Percentiles rank a stretch among this genome's conserved stretches.
Evolutionary conservation across 2,797 vertebrate species (phyloP).

Genomic region (Molossus alvarezi): DNA sequence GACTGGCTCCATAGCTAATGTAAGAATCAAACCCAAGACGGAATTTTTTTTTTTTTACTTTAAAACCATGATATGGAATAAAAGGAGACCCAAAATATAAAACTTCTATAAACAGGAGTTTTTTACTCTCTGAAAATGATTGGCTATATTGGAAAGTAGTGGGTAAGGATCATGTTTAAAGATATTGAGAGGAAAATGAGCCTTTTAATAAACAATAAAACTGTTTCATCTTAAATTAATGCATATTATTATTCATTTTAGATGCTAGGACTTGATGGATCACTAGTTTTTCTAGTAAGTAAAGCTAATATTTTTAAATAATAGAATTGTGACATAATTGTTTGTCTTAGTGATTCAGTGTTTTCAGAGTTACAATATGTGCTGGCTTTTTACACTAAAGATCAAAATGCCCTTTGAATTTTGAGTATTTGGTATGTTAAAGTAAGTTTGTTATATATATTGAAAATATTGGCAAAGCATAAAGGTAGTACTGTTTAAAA

Average conservation of each 20-base stretch:
- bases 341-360: slow-evolving; percentile 18
- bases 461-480: slow-evolving; percentile 7
- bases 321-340: slow-evolving; percentile 10
- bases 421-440: slow-evolving; percentile 12
- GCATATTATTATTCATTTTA: slow-evolving; percentile 83
- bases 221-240: slow-evolving; percentile 61
- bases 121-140: slow-evolving; percentile 46
- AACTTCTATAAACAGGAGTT: background rate
- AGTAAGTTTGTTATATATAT: slow-evolving; percentile 36
- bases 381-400: slow-evolving; percentile 25
- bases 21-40: background rate
- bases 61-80: slow-evolving; percentile 14
- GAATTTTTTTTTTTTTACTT: background rate
- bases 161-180: slow-evolving; percentile 8
- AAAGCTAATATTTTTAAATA: slow-evolving; percentile 53
- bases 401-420: slow-evolving; percentile 55
- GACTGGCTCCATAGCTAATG: background rate
- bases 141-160: background rate
- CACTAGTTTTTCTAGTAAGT: slow-evolving; percentile 98
- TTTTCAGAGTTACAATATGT: background rate
- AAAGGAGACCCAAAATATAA: background rate
- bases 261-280: slow-evolving; percentile 99
- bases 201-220: slow-evolving; percentile 8
- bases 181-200: background rate
- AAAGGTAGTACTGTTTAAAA: background rate